These are phyloP conservation scores for Myiothlypis coronata DNA, from an alignment of 2,797 vertebrate genomes.

Conservation along the genomic window DNA sequence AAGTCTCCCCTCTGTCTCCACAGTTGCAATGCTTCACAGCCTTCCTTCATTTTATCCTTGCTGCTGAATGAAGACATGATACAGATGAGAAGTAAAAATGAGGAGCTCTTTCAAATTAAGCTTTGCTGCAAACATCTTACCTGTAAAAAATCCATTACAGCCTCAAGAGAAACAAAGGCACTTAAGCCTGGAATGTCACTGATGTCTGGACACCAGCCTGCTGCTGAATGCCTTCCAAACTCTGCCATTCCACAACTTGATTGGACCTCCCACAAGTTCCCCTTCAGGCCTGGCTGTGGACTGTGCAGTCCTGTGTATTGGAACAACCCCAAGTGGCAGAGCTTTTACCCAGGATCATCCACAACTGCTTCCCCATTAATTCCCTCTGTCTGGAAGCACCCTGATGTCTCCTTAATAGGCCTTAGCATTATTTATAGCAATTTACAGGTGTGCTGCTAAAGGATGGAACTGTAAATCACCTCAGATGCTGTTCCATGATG, in stretches of 20 bases:
- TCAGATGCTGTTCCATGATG: background rate
- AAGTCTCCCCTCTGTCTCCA: background rate
- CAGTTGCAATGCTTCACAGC: background rate
- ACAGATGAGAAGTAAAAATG: background rate
- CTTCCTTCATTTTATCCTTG: background rate
- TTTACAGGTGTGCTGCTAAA: constrained; percentile 39
- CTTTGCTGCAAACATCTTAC: background rate
- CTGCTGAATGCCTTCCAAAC: background rate
- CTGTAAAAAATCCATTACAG: background rate
- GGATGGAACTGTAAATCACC: background rate
- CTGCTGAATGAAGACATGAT: background rate
- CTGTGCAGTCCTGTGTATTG: background rate
- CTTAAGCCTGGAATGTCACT: background rate
- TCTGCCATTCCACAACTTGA: background rate
- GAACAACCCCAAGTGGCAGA: background rate
- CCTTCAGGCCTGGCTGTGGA: background rate
- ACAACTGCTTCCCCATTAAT: background rate
- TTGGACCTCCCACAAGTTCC: background rate
- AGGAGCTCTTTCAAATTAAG: background rate
- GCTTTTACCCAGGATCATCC: background rate
- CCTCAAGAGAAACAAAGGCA: background rate
- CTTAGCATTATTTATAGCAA: background rate
- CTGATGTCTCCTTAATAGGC: background rate
- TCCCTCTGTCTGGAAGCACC: background rate
- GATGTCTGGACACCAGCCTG: background rate